These are phyloP conservation scores for Helicorthomorpha holstii DNA, from an alignment of 1,140 invertebrate genomes.

Conservation along the genomic window DNA sequence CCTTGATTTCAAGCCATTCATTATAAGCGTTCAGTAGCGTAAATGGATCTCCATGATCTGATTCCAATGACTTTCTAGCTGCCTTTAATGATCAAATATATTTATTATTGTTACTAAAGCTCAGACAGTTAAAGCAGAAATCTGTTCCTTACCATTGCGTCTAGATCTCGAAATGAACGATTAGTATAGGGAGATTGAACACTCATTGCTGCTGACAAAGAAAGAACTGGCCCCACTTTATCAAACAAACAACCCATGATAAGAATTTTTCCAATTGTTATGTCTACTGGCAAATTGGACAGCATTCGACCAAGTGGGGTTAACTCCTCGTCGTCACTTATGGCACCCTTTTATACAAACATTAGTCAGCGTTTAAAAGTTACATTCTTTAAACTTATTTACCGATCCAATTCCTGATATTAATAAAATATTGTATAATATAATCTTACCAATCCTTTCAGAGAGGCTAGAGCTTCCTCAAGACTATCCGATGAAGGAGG, in stretches of 20 bases:
- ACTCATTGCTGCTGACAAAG: slow-evolving; percentile 76
- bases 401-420: neutral
- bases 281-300: slow-evolving; percentile 79
- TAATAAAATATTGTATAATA: neutral
- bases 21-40: slow-evolving; percentile 75
- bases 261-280: slow-evolving; percentile 89
- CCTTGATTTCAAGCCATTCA: slow-evolving; percentile 71
- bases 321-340: slow-evolving; percentile 66
- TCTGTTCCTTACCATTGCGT: slow-evolving; percentile 44
- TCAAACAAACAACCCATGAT: slow-evolving; percentile 80
- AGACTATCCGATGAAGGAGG: slow-evolving; percentile 60
- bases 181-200: slow-evolving; percentile 87
- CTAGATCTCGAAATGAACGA: slow-evolving; percentile 62
- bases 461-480: slow-evolving; percentile 64
- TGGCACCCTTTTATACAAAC: slow-evolving; percentile 44
- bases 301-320: slow-evolving; percentile 77
- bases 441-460: slow-evolving; percentile 65
- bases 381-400: neutral
- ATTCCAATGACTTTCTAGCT: slow-evolving; percentile 61
- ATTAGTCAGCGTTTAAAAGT: neutral
- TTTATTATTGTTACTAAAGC: slow-evolving; percentile 9
- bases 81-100: slow-evolving; percentile 32
- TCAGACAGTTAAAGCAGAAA: slow-evolving; percentile 11
- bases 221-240: slow-evolving; percentile 63
- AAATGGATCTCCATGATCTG: slow-evolving; percentile 88